phyloP scores from a whole-genome alignment of 1,140 invertebrate species.

The Drosophila mojavensis region DNA sequence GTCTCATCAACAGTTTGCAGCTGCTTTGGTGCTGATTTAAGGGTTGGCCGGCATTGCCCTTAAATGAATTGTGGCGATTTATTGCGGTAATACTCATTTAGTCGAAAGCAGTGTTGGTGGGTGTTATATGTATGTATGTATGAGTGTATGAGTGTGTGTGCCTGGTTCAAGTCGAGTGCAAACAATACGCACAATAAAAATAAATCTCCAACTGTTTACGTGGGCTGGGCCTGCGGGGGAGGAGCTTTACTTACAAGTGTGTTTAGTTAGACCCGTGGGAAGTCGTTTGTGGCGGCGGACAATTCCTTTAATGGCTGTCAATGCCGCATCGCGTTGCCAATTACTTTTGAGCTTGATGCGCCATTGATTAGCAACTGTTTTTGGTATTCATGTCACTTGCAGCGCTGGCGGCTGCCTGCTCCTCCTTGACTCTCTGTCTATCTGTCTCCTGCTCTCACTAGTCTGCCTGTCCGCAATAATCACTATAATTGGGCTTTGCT shows the following conservation, averaged over 20 bases:
- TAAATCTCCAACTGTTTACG: slow-evolving; percentile 60
- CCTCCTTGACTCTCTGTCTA: neutral
- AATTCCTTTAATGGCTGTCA: slow-evolving; percentile 41
- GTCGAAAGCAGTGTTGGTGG: slow-evolving; percentile 46
- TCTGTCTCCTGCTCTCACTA: neutral
- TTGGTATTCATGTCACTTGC: slow-evolving; percentile 77
- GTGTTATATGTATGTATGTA: slow-evolving; percentile 15
- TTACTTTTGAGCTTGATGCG: slow-evolving; percentile 64
- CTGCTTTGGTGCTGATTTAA: slow-evolving; percentile 69
- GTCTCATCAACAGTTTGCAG: slow-evolving; percentile 77
- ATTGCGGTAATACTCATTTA: slow-evolving; percentile 83
- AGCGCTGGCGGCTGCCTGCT: slow-evolving; percentile 28
- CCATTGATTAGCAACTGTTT: slow-evolving; percentile 36
- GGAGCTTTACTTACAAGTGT: slow-evolving; percentile 47
- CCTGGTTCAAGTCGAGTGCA: slow-evolving; percentile 63
- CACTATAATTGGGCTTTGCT: slow-evolving; percentile 70
- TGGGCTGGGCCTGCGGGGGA: neutral
- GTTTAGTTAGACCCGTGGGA: slow-evolving; percentile 78
- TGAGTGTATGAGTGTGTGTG: slow-evolving; percentile 5
- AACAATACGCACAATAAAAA: slow-evolving; percentile 82
- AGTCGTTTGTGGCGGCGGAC: slow-evolving; percentile 45
- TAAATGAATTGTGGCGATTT: slow-evolving; percentile 83
- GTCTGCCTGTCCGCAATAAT: slow-evolving; percentile 58
- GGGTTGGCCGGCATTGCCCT: slow-evolving; percentile 69
- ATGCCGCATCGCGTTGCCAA: slow-evolving; percentile 61